Evolutionary conservation across 2,888 invertebrate genomes (phyloP).

Genomic region (Drosophila meridionalis): DNA sequence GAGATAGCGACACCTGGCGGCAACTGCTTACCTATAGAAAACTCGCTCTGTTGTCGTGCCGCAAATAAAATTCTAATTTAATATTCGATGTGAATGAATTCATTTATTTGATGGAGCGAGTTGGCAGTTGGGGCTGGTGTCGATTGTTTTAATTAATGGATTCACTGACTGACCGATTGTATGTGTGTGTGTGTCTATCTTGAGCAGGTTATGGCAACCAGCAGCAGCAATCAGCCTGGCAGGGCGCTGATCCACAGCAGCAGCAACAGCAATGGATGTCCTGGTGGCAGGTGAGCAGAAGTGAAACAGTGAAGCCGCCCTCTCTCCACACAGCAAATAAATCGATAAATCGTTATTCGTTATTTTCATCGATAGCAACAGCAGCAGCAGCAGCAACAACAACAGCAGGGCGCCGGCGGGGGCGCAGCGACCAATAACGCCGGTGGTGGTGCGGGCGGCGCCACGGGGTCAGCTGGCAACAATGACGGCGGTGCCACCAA

Average conservation of each 20-base stretch:
- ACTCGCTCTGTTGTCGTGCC: conserved; percentile 43
- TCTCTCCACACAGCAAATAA: neutral
- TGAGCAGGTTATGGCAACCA: conserved; percentile 79
- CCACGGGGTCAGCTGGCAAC: conserved; percentile 53
- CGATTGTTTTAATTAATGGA: neutral
- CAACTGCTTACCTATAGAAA: conserved; percentile 34
- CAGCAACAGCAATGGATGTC: conserved; percentile 85
- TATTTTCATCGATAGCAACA: conserved; percentile 28
- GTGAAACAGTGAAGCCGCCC: neutral
- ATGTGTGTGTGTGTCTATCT: conserved; percentile 21
- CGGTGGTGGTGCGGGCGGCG: conserved; percentile 42
- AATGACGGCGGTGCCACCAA: conserved; percentile 76
- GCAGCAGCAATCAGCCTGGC: conserved; percentile 83
- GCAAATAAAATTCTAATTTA: conserved; percentile 41
- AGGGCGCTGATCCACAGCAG: conserved; percentile 81
- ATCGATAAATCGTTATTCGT: conserved; percentile 1
- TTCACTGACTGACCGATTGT: conserved; percentile 13
- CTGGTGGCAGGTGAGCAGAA: conserved; percentile 84
- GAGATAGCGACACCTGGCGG: conserved; percentile 5
- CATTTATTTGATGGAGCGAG: conserved; percentile 35
- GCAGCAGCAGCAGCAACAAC: conserved; percentile 10
- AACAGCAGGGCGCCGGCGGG: conserved; percentile 54
- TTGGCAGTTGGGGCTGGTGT: conserved; percentile 16
- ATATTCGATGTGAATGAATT: conserved; percentile 31
- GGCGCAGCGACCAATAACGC: conserved; percentile 58